Evolutionary conservation across 2,797 vertebrate genomes (phyloP), one percentile per base, ranked within the genome.

Genomic region (Acipenser oxyrinchus): DNA sequence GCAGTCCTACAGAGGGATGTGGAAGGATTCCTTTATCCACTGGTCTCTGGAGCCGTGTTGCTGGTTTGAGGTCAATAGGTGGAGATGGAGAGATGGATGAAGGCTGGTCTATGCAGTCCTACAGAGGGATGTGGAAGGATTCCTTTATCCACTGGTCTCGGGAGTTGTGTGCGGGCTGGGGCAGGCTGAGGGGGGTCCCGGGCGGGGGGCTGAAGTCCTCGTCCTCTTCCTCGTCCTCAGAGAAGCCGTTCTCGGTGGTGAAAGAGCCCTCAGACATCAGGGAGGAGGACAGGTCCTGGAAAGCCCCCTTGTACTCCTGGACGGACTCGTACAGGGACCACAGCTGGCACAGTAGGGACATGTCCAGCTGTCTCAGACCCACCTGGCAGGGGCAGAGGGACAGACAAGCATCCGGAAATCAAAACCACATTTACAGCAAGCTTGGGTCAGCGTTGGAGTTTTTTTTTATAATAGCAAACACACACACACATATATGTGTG

Each of bases 301-400:
- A 86, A 51, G 83, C 84, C 64, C 83, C 86, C 72, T 92, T 92
- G 79, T 85, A 93, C 13, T 92, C 90, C 76, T 92, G 91, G 69
- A 92, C 87, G 50, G 86, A 81, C 72, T 93, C 88, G 0, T 88
- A 87, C 15, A 92, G 79, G 13, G 88, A 90, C 91, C 89, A 91
- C 68, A 92, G 77, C 80, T 92, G 90, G 81, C 89, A 90, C 59
- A 92, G 77, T 63, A 92, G 74, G 6, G 90, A 91, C 91, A 91
- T 88, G 74, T 93, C 89, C 49, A 92, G 75, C 77, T 92, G 89
- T 57, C 89, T 84, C 49, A 93, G 81, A 23, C 88, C 87, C 61
- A 91, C 89, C 89, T 93, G 70, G 23, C 23, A 64, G 51, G 72
- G 18, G 15, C 65, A 9, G 37, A 53, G 48, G 48, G 9, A 11